Percentiles rank a stretch among this genome's conserved stretches.
These are phyloP conservation scores for Cyprinella venusta DNA, from an alignment of 2,797 vertebrate species.

Conservation along the genomic window DNA sequence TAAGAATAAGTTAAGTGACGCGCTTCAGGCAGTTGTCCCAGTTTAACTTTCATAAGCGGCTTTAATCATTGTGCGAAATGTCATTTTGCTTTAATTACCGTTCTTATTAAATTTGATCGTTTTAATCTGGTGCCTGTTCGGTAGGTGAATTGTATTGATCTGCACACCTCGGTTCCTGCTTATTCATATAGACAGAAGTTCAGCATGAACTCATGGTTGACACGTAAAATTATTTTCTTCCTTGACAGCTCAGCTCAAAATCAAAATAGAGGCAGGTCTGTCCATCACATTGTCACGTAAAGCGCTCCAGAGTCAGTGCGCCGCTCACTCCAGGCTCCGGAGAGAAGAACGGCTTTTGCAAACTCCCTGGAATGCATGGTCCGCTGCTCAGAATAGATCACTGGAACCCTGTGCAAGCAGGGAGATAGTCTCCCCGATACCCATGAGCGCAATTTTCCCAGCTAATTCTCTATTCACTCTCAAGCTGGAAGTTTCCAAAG, in stretches of 20 bases:
- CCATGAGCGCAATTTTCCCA: slow-evolving; percentile 62
- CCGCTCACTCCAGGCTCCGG: slow-evolving; percentile 71
- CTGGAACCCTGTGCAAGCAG: slow-evolving; percentile 79
- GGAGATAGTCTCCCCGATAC: slow-evolving; percentile 79
- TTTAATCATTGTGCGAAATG: slow-evolving; percentile 58
- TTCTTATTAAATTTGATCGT: slow-evolving; percentile 50
- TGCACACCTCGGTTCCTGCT: slow-evolving; percentile 13
- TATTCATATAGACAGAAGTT: slow-evolving; percentile 53
- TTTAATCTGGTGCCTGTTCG: slow-evolving; percentile 41
- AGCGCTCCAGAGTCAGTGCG: slow-evolving; percentile 70
- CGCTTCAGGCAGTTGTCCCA: slow-evolving; percentile 59
- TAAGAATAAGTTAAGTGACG: slow-evolving; percentile 56
- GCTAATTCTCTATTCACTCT: slow-evolving; percentile 57
- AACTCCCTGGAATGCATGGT: slow-evolving; percentile 80
- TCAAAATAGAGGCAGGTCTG: slow-evolving; percentile 73
- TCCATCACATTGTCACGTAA: slow-evolving; percentile 79
- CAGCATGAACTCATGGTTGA: slow-evolving; percentile 46
- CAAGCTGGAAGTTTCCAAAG: slow-evolving; percentile 57
- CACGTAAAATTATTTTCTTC: slow-evolving; percentile 58
- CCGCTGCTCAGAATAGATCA: slow-evolving; percentile 82
- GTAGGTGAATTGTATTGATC: slow-evolving; percentile 4
- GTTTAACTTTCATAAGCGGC: slow-evolving; percentile 57
- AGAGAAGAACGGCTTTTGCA: slow-evolving; percentile 76
- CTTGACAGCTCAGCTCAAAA: slow-evolving; percentile 67
- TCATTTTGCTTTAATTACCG: slow-evolving; percentile 58